A percentile compares a stretch with the other conserved stretches of the same genome.
phyloP scores from a whole-genome alignment of 1,140 invertebrate genomes.

The Zaprionus inermis region DNA sequence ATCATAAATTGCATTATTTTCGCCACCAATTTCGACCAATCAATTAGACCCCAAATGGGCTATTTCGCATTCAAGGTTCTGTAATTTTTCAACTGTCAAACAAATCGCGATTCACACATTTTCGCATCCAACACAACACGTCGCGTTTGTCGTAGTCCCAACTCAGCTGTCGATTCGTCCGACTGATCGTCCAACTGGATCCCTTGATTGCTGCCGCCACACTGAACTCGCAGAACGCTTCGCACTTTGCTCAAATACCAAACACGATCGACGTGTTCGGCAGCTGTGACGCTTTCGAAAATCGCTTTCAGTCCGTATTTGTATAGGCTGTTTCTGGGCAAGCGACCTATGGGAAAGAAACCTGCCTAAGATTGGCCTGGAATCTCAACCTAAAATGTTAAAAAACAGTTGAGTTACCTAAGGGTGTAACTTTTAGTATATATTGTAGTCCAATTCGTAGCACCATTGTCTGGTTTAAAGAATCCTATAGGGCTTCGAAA shows the following conservation, averaged over 20 bases:
- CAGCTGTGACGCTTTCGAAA: conserved; percentile 35
- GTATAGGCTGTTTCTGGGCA: background rate
- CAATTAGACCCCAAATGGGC: conserved; percentile 52
- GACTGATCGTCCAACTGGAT: conserved; percentile 42
- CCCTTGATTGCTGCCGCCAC: conserved; percentile 64
- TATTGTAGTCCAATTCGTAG: too few species aligned
- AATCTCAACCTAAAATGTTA: too few species aligned
- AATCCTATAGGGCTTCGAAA: too few species aligned
- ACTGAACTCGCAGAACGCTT: conserved; percentile 48
- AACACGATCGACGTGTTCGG: conserved; percentile 56
- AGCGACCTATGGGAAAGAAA: too few species aligned
- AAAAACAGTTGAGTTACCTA: too few species aligned
- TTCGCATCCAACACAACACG: conserved; percentile 33
- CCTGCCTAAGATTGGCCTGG: too few species aligned
- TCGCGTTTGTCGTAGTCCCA: background rate
- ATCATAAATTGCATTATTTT: conserved; percentile 72
- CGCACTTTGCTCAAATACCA: conserved; percentile 42
- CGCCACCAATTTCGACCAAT: conserved; percentile 44
- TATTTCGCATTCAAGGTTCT: conserved; percentile 58
- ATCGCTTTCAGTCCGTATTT: background rate
- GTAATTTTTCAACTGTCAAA: conserved; percentile 67
- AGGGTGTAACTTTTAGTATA: too few species aligned
- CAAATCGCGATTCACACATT: conserved; percentile 51
- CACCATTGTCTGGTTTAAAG: too few species aligned
- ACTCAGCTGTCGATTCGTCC: conserved; percentile 12